Evolutionary conservation across 2,797 vertebrate genomes (phyloP).

Genomic region (Lepus townsendii): DNA sequence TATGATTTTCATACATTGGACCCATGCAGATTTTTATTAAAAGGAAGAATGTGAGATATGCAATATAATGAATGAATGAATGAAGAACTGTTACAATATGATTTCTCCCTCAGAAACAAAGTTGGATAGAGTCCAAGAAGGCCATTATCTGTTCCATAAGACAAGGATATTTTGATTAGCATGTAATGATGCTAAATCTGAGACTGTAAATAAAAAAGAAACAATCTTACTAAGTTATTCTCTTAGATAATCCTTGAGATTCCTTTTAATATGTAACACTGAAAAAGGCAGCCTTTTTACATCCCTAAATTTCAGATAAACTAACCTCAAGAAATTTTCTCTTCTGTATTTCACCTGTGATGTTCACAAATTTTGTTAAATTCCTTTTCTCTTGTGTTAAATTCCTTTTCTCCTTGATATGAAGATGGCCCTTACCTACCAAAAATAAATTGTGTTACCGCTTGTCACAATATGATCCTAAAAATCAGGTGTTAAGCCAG

Average conservation of each 20-base stretch:
- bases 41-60: not conserved
- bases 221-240: not conserved
- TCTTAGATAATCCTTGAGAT: not conserved
- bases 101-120: not conserved
- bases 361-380: not conserved
- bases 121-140: constrained; percentile 1
- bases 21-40: constrained; percentile 11
- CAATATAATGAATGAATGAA: not conserved
- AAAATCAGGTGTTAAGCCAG: not conserved
- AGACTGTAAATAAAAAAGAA: not conserved
- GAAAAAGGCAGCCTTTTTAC: not conserved
- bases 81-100: not conserved
- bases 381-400: not conserved
- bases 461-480: not conserved
- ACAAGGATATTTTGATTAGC: not conserved
- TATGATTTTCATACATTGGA: not conserved
- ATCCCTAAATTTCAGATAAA: not conserved
- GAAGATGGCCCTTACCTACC: not conserved
- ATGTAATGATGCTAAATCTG: not conserved
- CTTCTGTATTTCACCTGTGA: not conserved
- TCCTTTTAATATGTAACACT: not conserved
- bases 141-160: not conserved
- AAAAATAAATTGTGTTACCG: not conserved
- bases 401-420: not conserved
- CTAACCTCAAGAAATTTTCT: not conserved